Evolutionary conservation across 2,113 vertebrate genomes (phyloP), one percentile per base, ranked within the genome.

Genomic region (Istiophorus platypterus): DNA sequence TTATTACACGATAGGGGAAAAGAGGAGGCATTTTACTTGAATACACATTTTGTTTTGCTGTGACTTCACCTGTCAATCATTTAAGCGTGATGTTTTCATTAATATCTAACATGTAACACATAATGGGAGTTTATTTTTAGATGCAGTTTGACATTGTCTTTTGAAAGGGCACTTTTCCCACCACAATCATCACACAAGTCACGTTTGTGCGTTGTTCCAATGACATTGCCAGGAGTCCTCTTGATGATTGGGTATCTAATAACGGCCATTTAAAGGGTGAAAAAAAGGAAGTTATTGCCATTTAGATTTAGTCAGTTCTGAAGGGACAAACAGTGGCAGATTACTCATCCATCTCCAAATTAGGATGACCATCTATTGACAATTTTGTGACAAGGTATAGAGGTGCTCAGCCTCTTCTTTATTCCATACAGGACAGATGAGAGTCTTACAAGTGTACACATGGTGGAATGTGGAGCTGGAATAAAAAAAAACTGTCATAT

Each of bases 281-380:
- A 14, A 71, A 71, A 70, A 68, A 66, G 69, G 51, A 47, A 72
- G 49, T 84, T 67, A 78, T 74, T 88, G 54, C 51, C 47, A 57
- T 45, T 85, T 85, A 85, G 73, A 84, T 88, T 83, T 84, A 58
- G 59, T 78, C 77, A 64, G 76, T 62, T 76, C 83, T 81, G 31
- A 88, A 85, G 87, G 72, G 75, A 82, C 45, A 49, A 74, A 72
- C 62, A 75, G 20, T 15, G 34, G 57, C 45, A 63, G 66, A 81
- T 87, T 79, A 82, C 61, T 82, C 81, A 84, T 85, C 66, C 49
- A 41, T 49, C 62, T 72, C 18, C 31, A 64, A 71, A 77, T 77
- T 20, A 68, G 14, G 0, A 68, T 52, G 67, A 42, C 56, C 42
- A 47, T 72, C 69, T 78, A 72, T 61, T 59, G 76, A 67, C 62